These are phyloP conservation scores for Scophthalmus maximus DNA, from an alignment of 2,113 vertebrate genomes.

Conservation along the genomic window DNA sequence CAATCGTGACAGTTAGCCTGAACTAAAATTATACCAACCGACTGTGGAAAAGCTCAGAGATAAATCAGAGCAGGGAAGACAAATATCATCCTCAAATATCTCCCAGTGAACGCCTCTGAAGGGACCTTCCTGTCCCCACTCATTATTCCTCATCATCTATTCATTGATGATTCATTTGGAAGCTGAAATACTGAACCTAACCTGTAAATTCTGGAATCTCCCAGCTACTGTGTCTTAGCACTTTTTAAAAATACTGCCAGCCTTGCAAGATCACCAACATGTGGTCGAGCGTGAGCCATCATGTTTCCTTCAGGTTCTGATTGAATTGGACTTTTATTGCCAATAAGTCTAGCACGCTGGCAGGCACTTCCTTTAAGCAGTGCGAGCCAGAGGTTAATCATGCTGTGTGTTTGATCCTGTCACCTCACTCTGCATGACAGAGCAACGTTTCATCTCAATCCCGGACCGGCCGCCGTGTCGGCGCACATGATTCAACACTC, in stretches of 20 bases:
- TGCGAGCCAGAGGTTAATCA: conserved; percentile 61
- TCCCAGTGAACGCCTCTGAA: too few species aligned
- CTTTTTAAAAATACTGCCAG: neutral
- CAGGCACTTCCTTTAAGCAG: conserved; percentile 43
- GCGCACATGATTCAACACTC: neutral
- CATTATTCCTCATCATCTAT: neutral
- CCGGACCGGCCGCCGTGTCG: neutral
- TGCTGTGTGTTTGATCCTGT: conserved; percentile 62
- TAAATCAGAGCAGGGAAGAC: conserved; percentile 24
- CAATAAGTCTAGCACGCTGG: conserved; percentile 39
- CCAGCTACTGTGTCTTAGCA: neutral
- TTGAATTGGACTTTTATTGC: conserved; percentile 60
- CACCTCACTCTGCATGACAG: conserved; percentile 15
- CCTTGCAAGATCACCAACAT: conserved; percentile 4
- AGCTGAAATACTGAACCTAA: conserved; percentile 21
- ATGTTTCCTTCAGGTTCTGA: conserved; percentile 50
- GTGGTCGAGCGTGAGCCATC: conserved; percentile 13
- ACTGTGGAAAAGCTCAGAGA: conserved; percentile 6
- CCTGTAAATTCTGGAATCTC: neutral
- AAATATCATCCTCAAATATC: conserved; percentile 1
- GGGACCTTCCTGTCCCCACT: neutral
- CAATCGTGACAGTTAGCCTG: conserved; percentile 8
- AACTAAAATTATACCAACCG: conserved; percentile 46
- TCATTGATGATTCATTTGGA: neutral
- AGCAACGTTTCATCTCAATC: conserved; percentile 3